phyloP scores from a whole-genome alignment of 2,113 vertebrate genomes.

The Stictonetta naevosa region DNA sequence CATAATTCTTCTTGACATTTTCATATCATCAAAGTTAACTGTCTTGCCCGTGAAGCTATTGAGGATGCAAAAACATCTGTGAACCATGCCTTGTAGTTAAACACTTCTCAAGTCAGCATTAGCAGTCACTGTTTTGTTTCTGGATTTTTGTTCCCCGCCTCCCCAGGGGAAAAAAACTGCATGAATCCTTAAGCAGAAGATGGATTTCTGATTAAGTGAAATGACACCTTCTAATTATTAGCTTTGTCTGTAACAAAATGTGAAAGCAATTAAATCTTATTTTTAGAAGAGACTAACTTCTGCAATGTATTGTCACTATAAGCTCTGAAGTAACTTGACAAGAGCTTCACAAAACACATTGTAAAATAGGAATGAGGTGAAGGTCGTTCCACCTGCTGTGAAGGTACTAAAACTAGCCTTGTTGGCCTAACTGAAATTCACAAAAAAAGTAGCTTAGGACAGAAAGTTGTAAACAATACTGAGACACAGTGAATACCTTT shows the following conservation, averaged over 20 bases:
- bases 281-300: background rate
- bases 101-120: background rate
- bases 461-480: background rate
- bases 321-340: background rate
- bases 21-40: slow-evolving; percentile 29
- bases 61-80: background rate
- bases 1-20: slow-evolving; percentile 30
- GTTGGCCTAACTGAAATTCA: background rate
- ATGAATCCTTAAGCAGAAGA: background rate
- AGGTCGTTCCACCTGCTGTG: background rate
- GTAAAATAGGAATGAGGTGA: background rate
- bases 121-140: background rate
- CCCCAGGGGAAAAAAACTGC: background rate
- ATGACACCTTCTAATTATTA: background rate
- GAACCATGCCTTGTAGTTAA: background rate
- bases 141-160: accelerated
- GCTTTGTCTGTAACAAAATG: background rate
- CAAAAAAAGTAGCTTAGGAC: background rate
- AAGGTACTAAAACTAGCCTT: background rate
- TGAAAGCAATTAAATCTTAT: background rate
- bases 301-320: background rate
- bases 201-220: background rate
- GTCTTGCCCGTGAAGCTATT: background rate
- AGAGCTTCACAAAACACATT: background rate
- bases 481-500: background rate